Evolutionary conservation across 2,113 vertebrate species (phyloP).

Genomic region (Girardinichthys multiradiatus): DNA sequence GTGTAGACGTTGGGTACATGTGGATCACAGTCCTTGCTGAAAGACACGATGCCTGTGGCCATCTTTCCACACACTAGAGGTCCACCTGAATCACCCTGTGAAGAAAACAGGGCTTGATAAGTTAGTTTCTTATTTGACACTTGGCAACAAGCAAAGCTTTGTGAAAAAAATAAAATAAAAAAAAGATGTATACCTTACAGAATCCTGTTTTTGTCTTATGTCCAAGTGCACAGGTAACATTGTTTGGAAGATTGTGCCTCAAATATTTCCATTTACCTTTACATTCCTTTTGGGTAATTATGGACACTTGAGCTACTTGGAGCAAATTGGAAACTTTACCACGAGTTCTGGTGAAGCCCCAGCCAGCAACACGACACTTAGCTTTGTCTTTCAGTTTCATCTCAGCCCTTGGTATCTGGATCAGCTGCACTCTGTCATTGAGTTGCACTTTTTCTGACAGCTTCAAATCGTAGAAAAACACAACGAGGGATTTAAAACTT

Average conservation of each 20-base stretch:
- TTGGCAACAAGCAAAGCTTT: too few relatives aligned
- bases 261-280: constrained; percentile 15
- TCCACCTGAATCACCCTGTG: constrained; percentile 87
- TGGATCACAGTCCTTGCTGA: constrained; percentile 54
- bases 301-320: constrained; percentile 25
- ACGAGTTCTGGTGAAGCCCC: constrained; percentile 38
- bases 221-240: constrained; percentile 69
- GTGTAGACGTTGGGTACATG: constrained; percentile 70
- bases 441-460: constrained; percentile 41
- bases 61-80: constrained; percentile 79
- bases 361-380: constrained; percentile 72
- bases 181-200: constrained; percentile 61
- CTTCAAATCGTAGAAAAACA: constrained; percentile 27
- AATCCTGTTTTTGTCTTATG: constrained; percentile 36
- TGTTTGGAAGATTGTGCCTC: constrained; percentile 20
- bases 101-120: not conserved
- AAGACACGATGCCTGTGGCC: constrained; percentile 85
- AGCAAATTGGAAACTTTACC: not conserved
- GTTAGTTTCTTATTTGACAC: not conserved
- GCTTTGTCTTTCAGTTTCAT: not conserved
- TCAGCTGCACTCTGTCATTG: constrained; percentile 8
- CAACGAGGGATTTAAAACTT: not conserved
- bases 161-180: not conserved
- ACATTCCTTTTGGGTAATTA: constrained; percentile 37
- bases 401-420: constrained; percentile 27